These are phyloP conservation scores for Periophthalmodon schlosseri DNA, from an alignment of 2,113 vertebrate genomes.

Conservation along the genomic window DNA sequence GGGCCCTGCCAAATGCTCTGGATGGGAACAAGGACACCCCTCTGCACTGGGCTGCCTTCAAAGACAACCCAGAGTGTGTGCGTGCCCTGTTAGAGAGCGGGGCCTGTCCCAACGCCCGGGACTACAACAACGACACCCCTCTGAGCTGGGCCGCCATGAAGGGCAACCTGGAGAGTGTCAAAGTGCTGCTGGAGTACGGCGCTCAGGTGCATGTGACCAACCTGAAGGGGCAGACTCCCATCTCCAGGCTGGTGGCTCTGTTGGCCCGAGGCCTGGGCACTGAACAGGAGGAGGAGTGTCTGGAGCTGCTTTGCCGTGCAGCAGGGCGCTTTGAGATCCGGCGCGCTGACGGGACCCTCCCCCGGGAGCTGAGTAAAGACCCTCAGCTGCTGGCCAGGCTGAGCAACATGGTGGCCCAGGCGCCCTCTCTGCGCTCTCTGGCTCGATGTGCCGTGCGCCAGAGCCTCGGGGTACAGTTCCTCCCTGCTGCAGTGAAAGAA, in stretches of 20 bases:
- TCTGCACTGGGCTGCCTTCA: constrained; percentile 96
- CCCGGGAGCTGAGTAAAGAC: constrained; percentile 87
- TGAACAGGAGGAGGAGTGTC: constrained; percentile 89
- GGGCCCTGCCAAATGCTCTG: constrained; percentile 86
- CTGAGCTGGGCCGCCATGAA: constrained; percentile 98
- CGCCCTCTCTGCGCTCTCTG: constrained; percentile 83
- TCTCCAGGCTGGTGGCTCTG: constrained; percentile 87
- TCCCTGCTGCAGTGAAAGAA: constrained; percentile 87
- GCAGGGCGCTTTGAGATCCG: constrained; percentile 85
- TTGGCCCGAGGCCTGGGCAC: constrained; percentile 89
- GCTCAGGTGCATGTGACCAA: constrained; percentile 90
- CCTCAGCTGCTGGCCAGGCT: constrained; percentile 88
- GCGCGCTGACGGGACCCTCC: constrained; percentile 83
- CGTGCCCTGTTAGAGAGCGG: constrained; percentile 88
- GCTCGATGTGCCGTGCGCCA: constrained; percentile 85
- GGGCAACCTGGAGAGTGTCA: constrained; percentile 93
- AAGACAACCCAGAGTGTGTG: constrained; percentile 91
- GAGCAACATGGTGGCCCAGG: constrained; percentile 81
- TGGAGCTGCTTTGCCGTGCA: constrained; percentile 87
- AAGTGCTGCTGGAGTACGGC: constrained; percentile 89
- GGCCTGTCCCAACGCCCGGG: constrained; percentile 85
- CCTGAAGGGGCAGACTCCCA: constrained; percentile 91
- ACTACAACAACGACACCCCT: constrained; percentile 94
- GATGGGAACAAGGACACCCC: constrained; percentile 97
- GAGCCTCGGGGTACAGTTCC: constrained; percentile 86